Base-by-base conservation (phyloP, 2,113 vertebrate genomes). In the Pongo pygmaeus region DNA sequence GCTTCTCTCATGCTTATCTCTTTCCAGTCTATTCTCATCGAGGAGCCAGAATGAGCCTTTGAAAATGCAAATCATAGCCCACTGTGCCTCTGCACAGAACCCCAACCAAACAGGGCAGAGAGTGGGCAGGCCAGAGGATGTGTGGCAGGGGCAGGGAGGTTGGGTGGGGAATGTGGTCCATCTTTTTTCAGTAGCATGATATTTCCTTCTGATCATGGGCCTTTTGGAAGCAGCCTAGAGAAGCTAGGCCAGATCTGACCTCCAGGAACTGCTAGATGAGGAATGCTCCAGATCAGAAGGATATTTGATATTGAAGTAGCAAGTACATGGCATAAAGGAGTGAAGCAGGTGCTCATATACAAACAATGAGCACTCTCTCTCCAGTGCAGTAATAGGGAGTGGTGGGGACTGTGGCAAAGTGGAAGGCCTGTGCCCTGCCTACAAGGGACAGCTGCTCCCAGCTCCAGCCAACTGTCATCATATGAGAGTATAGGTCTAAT, bases 61-160 rank as follows among this genome's bases (percentile, higher is more conserved):
- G 2, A 30, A 70, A 18, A 18, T n/a, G 27, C 40, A 55, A 38
- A 20, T 70, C 9, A 18, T 18, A 23, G 30, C 7, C 4, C 27
- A 20, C 18, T 30, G 48, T 8, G 20, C 57, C 16, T 81, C 74
- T 35, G 52, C n/a, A 32, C 25, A 23, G 14, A 80, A 27, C 32
- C 61, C 43, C n/a, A 48, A 3, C 23, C 38, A 35, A n/a, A 18
- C 0, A 35, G 69, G 59, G 40, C 35, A 6, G 35, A n/a, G 38
- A 4, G 64, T 1, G 50, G 72, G 79, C n/a, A 17, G 5, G 25
- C 43, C 32, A 25, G 59, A 72, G 93, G n/a, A 43, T 9, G 8
- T n/a, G 27, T 0, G 1, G 55, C 0, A 0, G 32, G 46, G 72
- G 14, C 64, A 16, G 11, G 30, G 70, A 38, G 20, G 0, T 1